phyloP scores from a whole-genome alignment of 1,140 invertebrate species.

The Belonocnema kinseyi region DNA sequence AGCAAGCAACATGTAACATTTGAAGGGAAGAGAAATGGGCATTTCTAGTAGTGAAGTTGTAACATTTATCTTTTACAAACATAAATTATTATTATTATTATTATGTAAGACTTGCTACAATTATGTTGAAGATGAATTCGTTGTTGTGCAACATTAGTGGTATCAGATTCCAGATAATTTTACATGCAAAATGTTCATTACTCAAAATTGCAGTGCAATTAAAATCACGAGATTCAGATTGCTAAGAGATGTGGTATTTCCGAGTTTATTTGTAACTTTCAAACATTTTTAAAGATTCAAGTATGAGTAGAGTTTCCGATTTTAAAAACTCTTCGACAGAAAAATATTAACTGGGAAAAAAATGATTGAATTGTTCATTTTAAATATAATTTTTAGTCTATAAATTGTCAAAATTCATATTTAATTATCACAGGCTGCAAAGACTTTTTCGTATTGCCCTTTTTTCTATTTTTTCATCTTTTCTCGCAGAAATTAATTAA shows the following conservation, averaged over 20 bases:
- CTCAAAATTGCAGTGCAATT: constrained; percentile 21
- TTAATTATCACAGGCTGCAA: too few relatives aligned
- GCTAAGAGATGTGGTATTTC: neutral
- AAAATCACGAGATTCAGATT: constrained; percentile 18
- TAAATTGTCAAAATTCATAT: too few relatives aligned
- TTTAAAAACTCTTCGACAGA: neutral
- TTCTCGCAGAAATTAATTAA: too few relatives aligned
- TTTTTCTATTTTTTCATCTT: too few relatives aligned
- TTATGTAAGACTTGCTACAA: constrained; percentile 1
- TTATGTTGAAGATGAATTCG: constrained; percentile 25
- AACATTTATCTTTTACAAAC: constrained; percentile 19
- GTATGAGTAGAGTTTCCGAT: neutral
- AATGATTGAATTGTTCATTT: too few relatives aligned
- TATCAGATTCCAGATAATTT: constrained; percentile 20
- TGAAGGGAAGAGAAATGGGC: neutral
- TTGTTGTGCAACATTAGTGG: constrained; percentile 12
- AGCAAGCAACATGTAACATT: neutral
- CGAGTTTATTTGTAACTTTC: neutral
- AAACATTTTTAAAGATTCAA: too few relatives aligned
- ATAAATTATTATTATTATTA: constrained; percentile 25
- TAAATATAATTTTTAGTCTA: too few relatives aligned
- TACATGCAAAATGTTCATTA: constrained; percentile 14
- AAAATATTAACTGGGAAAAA: neutral
- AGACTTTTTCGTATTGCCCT: too few relatives aligned
- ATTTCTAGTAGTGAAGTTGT: constrained; percentile 7